Conservation (phyloP, 1,140 invertebrate species). For the Lasioglossum baleicum region DNA sequence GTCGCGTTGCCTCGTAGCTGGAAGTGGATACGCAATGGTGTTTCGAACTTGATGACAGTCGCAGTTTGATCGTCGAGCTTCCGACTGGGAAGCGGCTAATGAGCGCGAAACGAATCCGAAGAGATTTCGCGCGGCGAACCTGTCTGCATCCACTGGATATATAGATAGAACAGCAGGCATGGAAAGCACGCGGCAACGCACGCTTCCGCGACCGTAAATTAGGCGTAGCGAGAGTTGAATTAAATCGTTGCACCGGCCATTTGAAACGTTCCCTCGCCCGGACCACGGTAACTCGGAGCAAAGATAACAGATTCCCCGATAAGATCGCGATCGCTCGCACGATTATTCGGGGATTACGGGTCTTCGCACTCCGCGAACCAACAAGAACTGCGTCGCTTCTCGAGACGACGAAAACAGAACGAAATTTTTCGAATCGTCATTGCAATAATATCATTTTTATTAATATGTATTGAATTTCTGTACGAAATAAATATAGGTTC, state of each 20-base stretch:
- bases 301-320: neutral
- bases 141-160: slow-evolving; percentile 16
- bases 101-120: slow-evolving; percentile 27
- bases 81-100: no score
- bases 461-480: no score
- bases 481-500: no score
- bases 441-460: no score
- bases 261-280: slow-evolving; percentile 59
- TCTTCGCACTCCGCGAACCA: no score
- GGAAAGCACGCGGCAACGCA: slow-evolving; percentile 41
- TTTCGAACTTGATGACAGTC: no score
- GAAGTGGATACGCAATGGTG: no score
- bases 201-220: slow-evolving; percentile 70
- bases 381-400: no score
- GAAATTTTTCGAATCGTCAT: no score
- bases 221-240: slow-evolving; percentile 64
- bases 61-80: no score
- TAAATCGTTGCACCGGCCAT: slow-evolving; percentile 53
- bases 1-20: no score
- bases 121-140: slow-evolving; percentile 16
- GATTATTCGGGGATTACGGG: neutral
- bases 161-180: slow-evolving; percentile 42
- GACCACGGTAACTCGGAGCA: slow-evolving; percentile 56
- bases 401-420: no score
- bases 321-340: neutral